A percentile compares a stretch with the other conserved stretches of the same genome.
Evolutionary conservation across 2,797 vertebrate species (phyloP).

Genomic region (Corythornis leucogaster): DNA sequence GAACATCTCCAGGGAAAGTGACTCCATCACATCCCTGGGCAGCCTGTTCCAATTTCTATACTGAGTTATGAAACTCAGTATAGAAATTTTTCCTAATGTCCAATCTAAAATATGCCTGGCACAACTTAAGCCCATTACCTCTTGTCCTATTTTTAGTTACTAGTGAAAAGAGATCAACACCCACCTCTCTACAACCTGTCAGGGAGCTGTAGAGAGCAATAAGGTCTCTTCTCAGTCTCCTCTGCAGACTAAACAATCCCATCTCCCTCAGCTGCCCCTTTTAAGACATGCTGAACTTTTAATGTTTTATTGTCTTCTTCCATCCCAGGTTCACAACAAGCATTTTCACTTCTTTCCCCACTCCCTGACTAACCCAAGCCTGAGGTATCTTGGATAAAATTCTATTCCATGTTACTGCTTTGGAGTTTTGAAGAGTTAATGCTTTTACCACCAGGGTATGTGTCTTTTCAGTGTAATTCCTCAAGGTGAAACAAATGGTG

Average conservation of each 20-base stretch:
- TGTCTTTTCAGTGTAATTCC: not conserved
- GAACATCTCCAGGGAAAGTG: not conserved
- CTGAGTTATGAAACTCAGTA: not conserved
- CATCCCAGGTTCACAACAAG: not conserved
- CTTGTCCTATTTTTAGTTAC: not conserved
- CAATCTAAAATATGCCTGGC: too few relatives aligned
- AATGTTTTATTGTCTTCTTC: not conserved
- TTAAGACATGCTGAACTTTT: too few relatives aligned
- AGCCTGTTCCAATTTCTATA: not conserved
- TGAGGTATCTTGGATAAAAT: not conserved
- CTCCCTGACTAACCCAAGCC: too few relatives aligned
- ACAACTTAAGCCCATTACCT: not conserved
- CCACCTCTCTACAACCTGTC: too few relatives aligned
- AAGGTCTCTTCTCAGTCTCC: too few relatives aligned
- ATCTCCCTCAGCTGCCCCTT: not conserved
- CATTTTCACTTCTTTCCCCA: not conserved
- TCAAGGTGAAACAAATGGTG: not conserved
- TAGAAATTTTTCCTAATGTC: not conserved
- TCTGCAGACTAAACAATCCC: too few relatives aligned
- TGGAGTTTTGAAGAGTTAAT: not conserved
- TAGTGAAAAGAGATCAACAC: too few relatives aligned
- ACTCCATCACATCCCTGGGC: not conserved
- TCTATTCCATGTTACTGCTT: not conserved
- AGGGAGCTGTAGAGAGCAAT: too few relatives aligned
- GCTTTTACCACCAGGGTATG: not conserved